Evolutionary conservation across 2,797 vertebrate species (phyloP), one percentile per base, ranked within the genome.

Genomic region (Pseudochaenichthys georgianus): DNA sequence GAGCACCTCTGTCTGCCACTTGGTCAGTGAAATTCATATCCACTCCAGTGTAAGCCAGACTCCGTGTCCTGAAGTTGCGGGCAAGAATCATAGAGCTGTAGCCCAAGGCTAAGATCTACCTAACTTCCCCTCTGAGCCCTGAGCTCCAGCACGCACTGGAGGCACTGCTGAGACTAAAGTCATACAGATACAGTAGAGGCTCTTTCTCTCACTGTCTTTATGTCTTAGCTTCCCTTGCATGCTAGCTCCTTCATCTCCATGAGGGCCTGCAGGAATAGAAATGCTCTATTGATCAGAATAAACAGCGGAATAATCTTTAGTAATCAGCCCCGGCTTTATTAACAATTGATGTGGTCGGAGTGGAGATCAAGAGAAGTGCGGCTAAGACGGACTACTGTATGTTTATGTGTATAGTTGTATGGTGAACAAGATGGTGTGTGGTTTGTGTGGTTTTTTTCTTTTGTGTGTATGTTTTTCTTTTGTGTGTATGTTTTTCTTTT

Each of bases 21-120:
- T 96, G 97, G 97, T 97, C 97, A 97, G 95, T 96, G 95, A 97
- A 97, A 98, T 97, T 96, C 97, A 98, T 97, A 97, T 97, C 96
- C 95, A 94, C 96, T 97, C 95, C 82, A 81, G 64, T 81, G 73
- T 77, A 60, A 88, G 82, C 70, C 23, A 3, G 17, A 54, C 82
- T 80, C 64, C 2, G 57, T 80, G 68, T 69, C 74, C 75, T 79
- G 61, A 73, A 81, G 80, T 79, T 64, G 52, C 77, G 70, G 64
- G 66, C 74, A 71, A 66, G 73, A 78, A 73, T 73, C 15, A 61
- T 60, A 28, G 72, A 85, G 80, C 65, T 51, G 73, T 85, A 71
- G 88, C 91, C 86, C 45, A 47, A 57, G 86, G 89, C 87, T 69
- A 83, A 77, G 78, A 83, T 91, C 87, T 83, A 52, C 66, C 83